These are phyloP conservation scores for Paratilapia polleni DNA, from an alignment of 2,113 vertebrate species.

Conservation along the genomic window DNA sequence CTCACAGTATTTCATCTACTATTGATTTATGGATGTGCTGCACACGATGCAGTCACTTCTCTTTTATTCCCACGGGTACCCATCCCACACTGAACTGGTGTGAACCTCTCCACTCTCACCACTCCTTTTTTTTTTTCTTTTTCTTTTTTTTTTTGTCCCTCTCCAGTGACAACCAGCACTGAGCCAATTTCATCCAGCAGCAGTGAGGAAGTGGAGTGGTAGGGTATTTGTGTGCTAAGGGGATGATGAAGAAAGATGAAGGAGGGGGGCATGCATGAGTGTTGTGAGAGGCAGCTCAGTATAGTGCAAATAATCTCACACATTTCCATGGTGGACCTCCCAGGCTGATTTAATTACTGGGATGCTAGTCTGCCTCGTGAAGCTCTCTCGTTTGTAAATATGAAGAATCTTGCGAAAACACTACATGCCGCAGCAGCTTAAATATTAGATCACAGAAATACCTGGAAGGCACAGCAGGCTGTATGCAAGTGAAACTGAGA, in stretches of 20 bases:
- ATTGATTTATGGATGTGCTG: constrained; percentile 54
- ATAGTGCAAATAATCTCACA: constrained; percentile 62
- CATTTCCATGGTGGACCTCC: constrained; percentile 46
- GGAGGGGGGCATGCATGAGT: background rate
- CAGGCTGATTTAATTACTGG: constrained; percentile 46
- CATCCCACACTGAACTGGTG: constrained; percentile 14
- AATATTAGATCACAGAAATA: constrained; percentile 46
- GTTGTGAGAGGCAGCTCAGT: constrained; percentile 4
- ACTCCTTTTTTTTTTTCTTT: background rate
- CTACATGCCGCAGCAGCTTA: constrained; percentile 36
- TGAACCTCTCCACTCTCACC: constrained; percentile 30
- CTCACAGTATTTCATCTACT: constrained; percentile 40
- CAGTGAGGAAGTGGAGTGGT: constrained; percentile 35
- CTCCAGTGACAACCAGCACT: background rate
- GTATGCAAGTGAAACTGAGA: background rate
- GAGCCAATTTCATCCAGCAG: constrained; percentile 10
- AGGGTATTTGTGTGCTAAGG: constrained; percentile 7
- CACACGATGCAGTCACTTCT: constrained; percentile 17
- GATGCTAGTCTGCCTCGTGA: constrained; percentile 11
- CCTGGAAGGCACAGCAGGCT: constrained; percentile 35
- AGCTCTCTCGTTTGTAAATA: constrained; percentile 54
- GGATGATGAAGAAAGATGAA: background rate
- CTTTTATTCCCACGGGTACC: constrained; percentile 59
- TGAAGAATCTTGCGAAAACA: constrained; percentile 50
- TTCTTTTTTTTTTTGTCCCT: no score